Percentiles rank a stretch among this genome's conserved stretches.
Conservation (phyloP, 2,113 vertebrate genomes). For the Cricetomys ansorgei region DNA sequence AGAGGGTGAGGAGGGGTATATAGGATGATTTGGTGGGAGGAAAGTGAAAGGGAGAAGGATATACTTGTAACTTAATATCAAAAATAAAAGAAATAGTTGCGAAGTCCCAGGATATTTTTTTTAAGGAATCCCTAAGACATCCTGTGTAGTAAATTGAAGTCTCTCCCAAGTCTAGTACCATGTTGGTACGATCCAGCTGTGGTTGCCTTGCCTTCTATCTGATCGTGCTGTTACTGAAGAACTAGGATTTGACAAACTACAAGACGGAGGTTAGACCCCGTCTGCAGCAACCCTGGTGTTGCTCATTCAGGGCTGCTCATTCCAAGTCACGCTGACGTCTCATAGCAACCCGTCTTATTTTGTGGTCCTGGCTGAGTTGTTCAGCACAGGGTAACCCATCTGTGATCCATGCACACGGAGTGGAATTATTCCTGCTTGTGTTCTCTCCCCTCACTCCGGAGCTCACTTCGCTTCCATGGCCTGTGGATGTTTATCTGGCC, state of each 20-base stretch:
- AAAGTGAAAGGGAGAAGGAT: not conserved
- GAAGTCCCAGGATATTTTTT: not conserved
- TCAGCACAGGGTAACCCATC: not conserved
- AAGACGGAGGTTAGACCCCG: not conserved
- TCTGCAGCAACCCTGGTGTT: accelerated
- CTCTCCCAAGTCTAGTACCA: not conserved
- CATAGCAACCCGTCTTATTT: not conserved
- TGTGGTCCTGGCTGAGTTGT: not conserved
- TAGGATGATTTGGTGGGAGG: not conserved
- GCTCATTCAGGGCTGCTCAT: not conserved
- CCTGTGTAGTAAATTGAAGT: not conserved
- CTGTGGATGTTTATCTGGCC: not conserved
- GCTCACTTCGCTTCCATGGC: not conserved
- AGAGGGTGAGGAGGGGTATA: not conserved
- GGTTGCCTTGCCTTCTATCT: accelerated
- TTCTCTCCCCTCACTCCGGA: accelerated
- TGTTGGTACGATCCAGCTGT: no score
- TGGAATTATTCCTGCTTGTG: not conserved
- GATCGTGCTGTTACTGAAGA: accelerated
- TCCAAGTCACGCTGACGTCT: no score
- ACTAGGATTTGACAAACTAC: not conserved
- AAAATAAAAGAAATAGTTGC: not conserved
- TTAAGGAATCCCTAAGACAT: not conserved
- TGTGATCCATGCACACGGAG: not conserved
- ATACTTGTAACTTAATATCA: not conserved